These are phyloP conservation scores for Eumacrocentrus americanus DNA, from an alignment of 2,888 invertebrate species.

Conservation along the genomic window DNA sequence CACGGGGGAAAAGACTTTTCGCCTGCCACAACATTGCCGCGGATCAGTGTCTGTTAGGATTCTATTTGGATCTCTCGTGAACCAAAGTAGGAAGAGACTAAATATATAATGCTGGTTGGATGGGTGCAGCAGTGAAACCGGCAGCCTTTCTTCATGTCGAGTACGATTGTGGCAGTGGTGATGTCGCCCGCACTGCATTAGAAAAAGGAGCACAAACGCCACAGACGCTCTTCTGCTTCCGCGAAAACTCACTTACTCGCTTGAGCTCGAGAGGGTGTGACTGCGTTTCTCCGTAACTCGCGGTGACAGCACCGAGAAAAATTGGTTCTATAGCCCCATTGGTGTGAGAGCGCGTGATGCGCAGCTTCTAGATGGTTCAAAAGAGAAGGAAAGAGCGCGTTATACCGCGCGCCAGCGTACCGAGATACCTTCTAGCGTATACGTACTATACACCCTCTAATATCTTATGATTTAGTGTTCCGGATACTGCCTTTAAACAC, in stretches of 20 bases:
- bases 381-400: slow-evolving; percentile 6
- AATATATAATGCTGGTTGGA: neutral
- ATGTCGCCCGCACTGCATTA: neutral
- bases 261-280: slow-evolving; percentile 13
- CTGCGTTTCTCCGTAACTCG: slow-evolving; percentile 55
- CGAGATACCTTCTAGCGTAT: neutral
- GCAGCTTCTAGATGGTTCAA: slow-evolving; percentile 28
- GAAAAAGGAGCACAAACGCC: slow-evolving; percentile 12
- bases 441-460: slow-evolving; percentile 46
- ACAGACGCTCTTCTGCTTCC: slow-evolving; percentile 16
- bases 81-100: too few relatives aligned
- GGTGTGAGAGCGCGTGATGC: slow-evolving; percentile 22
- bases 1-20: too few relatives aligned
- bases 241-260: slow-evolving; percentile 17
- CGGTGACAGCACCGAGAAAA: slow-evolving; percentile 57
- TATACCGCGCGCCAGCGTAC: neutral
- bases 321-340: slow-evolving; percentile 49
- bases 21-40: too few relatives aligned
- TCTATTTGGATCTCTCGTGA: neutral
- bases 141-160: neutral
- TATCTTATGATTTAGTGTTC: slow-evolving; percentile 59
- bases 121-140: slow-evolving; percentile 17
- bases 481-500: slow-evolving; percentile 54
- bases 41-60: too few relatives aligned
- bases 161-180: neutral